A percentile compares a stretch with the other conserved stretches of the same genome.
Evolutionary conservation across 64 coral and sea anemone genomes (phyloP).

Genomic region (Stichodactyla helianthus): DNA sequence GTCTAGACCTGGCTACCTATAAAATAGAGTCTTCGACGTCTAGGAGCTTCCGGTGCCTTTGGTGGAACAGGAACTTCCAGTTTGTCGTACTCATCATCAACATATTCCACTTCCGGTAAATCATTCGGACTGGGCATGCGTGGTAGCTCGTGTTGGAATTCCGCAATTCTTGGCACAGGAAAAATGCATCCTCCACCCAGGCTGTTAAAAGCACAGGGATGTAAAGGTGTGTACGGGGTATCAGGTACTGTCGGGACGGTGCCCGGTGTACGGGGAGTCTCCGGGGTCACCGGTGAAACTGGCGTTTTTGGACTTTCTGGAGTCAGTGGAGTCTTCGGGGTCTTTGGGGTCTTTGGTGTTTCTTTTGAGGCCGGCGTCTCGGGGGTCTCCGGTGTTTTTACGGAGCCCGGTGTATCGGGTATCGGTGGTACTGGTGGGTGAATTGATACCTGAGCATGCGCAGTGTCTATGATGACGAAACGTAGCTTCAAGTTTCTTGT

Average conservation of each 20-base stretch:
- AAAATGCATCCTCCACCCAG: slow-evolving; percentile 18
- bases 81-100: slow-evolving; percentile 56
- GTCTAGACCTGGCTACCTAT: not conserved
- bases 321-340: slow-evolving; percentile 50
- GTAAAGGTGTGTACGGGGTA: slow-evolving; percentile 41
- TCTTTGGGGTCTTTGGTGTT: slow-evolving; percentile 49
- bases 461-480: slow-evolving; percentile 16
- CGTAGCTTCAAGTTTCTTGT: not conserved
- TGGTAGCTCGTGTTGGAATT: slow-evolving; percentile 43
- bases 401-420: slow-evolving; percentile 43
- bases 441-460: slow-evolving; percentile 22
- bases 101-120: slow-evolving; percentile 44
- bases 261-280: slow-evolving; percentile 43
- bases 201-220: slow-evolving; percentile 3
- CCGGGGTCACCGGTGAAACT: slow-evolving; percentile 46
- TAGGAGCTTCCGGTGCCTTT: slow-evolving; percentile 42
- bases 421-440: slow-evolving; percentile 4
- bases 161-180: slow-evolving; percentile 18
- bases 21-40: not conserved
- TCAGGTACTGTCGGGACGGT: slow-evolving; percentile 27
- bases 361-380: slow-evolving; percentile 52
- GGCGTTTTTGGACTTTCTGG: slow-evolving; percentile 56
- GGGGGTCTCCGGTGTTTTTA: slow-evolving; percentile 36
- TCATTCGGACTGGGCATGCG: slow-evolving; percentile 43
- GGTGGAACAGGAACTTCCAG: slow-evolving; percentile 41